Base-by-base conservation (phyloP, 2,113 vertebrate genomes). In the Calypte anna region DNA sequence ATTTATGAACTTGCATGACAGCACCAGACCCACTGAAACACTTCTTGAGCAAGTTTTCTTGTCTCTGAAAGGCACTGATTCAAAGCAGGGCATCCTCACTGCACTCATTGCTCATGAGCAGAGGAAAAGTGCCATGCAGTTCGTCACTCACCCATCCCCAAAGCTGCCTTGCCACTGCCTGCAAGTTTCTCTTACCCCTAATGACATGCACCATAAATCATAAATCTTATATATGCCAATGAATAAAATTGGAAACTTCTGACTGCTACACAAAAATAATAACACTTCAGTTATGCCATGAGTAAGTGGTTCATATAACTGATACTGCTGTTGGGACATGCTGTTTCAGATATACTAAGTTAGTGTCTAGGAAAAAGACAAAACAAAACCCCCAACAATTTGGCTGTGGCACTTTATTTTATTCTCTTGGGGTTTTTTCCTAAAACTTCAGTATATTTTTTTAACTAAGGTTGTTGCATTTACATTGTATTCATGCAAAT, bases 1-100 rank as follows among this genome's bases (percentile, higher is more conserved):
- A 97, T 97, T 97, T 97, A 97, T 96, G 95, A 96, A 97, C 95
- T 91, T 73, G 78, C 79, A 85, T 69, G 94, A 95, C 94, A 97
- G 94, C 87, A 93, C 44, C 86, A 96, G 94, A 84, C 93, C 96
- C 91, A 88, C 72, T 82, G 87, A 94, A 94, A 93, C 66, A 95
- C 63, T 90, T 94, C 70, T 54, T 57, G 79, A 92, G 77, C 66
- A 95, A 97, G 93, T 95, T 93, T 91, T 64, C 53, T 53, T 69
- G 85, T 81, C 86, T 82, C 67, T 89, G 69, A 62, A 92, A 93
- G 67, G 6, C 81, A 68, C n/a, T 4, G 43, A 73, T 58, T 88
- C 76, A 48, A 95, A 93, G 75, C 77, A 88, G 36, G 51, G 36
- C 55, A 64, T 66, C 80, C 61, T 74, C 63, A 40, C 48, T 81